phyloP scores from a whole-genome alignment of 1,140 invertebrate genomes.

The Macrostomum lignano region DNA sequence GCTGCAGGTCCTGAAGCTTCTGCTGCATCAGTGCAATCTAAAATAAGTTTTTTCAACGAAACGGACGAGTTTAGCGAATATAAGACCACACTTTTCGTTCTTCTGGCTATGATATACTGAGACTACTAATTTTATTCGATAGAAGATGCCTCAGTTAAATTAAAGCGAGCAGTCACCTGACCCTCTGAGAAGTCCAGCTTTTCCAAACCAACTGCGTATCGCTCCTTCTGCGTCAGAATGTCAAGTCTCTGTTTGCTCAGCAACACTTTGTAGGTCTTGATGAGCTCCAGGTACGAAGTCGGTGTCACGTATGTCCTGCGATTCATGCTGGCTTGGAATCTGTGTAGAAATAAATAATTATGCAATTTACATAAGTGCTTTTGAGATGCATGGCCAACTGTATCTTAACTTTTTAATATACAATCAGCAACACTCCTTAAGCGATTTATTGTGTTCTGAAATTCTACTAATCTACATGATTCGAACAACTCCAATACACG shows the following conservation, averaged over 20 bases:
- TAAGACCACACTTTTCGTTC: too few relatives aligned
- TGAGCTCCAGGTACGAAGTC: slow-evolving; percentile 25
- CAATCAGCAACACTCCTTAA: too few relatives aligned
- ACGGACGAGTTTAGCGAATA: too few relatives aligned
- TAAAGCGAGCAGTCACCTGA: slow-evolving; percentile 32
- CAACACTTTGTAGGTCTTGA: slow-evolving; percentile 25
- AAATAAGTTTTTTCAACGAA: slow-evolving; percentile 2
- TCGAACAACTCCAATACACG: too few relatives aligned
- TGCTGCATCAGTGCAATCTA: slow-evolving; percentile 25
- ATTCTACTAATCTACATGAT: too few relatives aligned
- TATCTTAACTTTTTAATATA: slow-evolving; percentile 1
- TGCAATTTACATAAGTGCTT: background rate
- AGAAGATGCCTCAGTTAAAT: too few relatives aligned
- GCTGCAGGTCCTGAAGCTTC: slow-evolving; percentile 22
- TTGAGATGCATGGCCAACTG: background rate
- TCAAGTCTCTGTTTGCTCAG: slow-evolving; percentile 30
- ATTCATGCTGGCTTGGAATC: slow-evolving; percentile 10
- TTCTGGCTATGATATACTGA: too few relatives aligned
- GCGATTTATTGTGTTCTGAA: too few relatives aligned
- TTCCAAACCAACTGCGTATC: slow-evolving; percentile 29
- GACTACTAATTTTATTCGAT: too few relatives aligned
- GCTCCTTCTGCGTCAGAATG: slow-evolving; percentile 44
- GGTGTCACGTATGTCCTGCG: slow-evolving; percentile 24
- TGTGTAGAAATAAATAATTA: slow-evolving; percentile 4
- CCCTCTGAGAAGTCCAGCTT: slow-evolving; percentile 24